Percentiles rank a stretch among this genome's conserved stretches.
Evolutionary conservation across 2,888 invertebrate species (phyloP).

Genomic region (Diloba caeruleocephala): DNA sequence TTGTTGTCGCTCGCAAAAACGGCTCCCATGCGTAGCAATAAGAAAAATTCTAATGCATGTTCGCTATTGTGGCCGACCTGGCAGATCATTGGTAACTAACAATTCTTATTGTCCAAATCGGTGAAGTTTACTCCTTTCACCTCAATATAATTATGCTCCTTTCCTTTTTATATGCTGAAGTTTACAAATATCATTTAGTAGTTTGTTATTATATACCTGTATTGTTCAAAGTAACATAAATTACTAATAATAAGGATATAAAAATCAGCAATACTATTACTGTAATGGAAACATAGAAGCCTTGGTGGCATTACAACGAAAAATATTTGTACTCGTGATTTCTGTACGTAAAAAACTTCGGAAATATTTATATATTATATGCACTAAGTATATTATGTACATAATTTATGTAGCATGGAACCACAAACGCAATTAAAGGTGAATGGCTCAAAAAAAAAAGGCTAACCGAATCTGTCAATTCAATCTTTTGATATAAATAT

Average conservation of each 20-base stretch:
- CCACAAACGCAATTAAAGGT: conserved; percentile 67
- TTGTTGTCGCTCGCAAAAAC: conserved; percentile 16
- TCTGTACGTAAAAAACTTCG: conserved; percentile 45
- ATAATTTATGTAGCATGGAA: conserved; percentile 47
- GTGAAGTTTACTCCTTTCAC: conserved; percentile 57
- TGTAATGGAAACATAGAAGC: conserved; percentile 46
- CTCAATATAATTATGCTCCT: too few relatives aligned
- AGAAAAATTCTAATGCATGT: conserved; percentile 57
- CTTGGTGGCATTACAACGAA: conserved; percentile 45
- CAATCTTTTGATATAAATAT: conserved; percentile 44
- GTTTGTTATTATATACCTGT: conserved; percentile 22
- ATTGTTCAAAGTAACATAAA: conserved; percentile 31
- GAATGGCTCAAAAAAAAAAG: conserved; percentile 64
- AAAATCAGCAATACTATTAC: conserved; percentile 35
- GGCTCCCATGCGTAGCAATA: conserved; percentile 4
- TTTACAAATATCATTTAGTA: conserved; percentile 44
- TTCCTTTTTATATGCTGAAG: too few relatives aligned
- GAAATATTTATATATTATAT: conserved; percentile 52
- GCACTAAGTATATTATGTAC: conserved; percentile 56
- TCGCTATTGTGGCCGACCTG: conserved; percentile 60
- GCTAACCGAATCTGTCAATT: conserved; percentile 47
- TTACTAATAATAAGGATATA: conserved; percentile 16
- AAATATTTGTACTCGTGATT: conserved; percentile 57
- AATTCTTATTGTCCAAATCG: conserved; percentile 76
- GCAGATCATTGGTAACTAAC: conserved; percentile 78